Percentiles rank a stretch among this genome's conserved stretches.
These are phyloP conservation scores for Cyclargus thomasi DNA, from an alignment of 1,140 invertebrate genomes.

Conservation along the genomic window DNA sequence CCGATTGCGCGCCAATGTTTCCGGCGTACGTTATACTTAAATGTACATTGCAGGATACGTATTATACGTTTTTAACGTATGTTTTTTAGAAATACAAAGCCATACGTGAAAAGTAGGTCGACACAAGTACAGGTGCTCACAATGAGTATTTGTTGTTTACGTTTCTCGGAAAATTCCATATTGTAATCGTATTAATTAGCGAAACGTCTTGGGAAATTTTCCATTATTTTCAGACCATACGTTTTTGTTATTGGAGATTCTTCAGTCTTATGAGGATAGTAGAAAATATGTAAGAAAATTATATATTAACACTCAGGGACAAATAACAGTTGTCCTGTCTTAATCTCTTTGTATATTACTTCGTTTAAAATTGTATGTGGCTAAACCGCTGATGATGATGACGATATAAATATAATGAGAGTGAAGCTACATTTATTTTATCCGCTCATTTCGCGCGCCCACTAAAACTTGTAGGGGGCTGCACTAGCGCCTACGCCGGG, in stretches of 20 bases:
- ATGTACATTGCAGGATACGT: background rate
- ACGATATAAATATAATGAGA: slow-evolving; percentile 18
- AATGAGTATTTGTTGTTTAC: background rate
- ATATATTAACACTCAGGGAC: too few species aligned
- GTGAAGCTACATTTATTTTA: slow-evolving; percentile 67
- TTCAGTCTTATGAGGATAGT: too few species aligned
- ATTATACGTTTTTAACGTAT: too few species aligned
- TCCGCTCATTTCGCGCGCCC: slow-evolving; percentile 69
- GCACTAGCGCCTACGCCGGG: slow-evolving; percentile 60
- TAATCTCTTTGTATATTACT: too few species aligned
- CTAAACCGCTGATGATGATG: background rate
- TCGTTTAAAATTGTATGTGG: too few species aligned
- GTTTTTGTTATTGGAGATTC: background rate
- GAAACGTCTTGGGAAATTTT: background rate
- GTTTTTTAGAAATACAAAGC: background rate
- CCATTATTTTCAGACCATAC: background rate
- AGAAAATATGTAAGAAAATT: too few species aligned
- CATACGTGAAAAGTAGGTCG: background rate
- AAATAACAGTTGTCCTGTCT: too few species aligned
- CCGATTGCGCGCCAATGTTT: background rate
- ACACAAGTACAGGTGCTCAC: background rate
- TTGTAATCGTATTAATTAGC: background rate
- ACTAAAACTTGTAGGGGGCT: slow-evolving; percentile 65
- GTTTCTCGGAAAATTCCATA: background rate
- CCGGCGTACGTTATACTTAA: background rate